Conservation (phyloP, 2,113 vertebrate species). For the Grallaria varia region DNA sequence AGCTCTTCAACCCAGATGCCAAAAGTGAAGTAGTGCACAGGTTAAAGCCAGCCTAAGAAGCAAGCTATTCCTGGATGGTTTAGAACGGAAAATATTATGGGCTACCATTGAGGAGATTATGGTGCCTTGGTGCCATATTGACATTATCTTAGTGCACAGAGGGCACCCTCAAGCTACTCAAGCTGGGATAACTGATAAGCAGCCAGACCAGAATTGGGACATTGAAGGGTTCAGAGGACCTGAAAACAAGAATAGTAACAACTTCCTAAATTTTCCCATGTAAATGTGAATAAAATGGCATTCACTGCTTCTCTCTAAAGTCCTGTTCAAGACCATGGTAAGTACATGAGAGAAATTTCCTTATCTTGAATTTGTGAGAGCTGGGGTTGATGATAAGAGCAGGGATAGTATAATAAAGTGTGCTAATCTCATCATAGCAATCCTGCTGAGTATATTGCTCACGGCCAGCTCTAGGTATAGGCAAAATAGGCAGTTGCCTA, state of each 20-base stretch:
- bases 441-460: constrained; percentile 26
- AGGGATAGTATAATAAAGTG: constrained; percentile 37
- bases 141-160: background rate
- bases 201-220: constrained; percentile 13
- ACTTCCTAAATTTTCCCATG: constrained; percentile 32
- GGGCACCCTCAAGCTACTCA: constrained; percentile 35
- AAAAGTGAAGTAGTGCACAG: background rate
- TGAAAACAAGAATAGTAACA: background rate
- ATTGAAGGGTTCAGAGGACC: background rate
- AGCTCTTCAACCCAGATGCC: background rate
- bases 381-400: constrained; percentile 58
- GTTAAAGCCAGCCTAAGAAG: background rate
- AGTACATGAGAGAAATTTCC: constrained; percentile 40
- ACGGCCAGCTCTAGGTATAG: constrained; percentile 43
- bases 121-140: background rate
- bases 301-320: background rate
- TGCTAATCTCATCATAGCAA: constrained; percentile 56
- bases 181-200: constrained; percentile 48
- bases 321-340: constrained; percentile 23
- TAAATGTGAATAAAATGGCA: background rate
- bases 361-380: constrained; percentile 47
- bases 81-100: background rate
- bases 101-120: background rate
- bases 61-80: background rate
- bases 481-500: constrained; percentile 64